phyloP scores from a whole-genome alignment of 2,113 vertebrate genomes.

The Gadus macrocephalus region DNA sequence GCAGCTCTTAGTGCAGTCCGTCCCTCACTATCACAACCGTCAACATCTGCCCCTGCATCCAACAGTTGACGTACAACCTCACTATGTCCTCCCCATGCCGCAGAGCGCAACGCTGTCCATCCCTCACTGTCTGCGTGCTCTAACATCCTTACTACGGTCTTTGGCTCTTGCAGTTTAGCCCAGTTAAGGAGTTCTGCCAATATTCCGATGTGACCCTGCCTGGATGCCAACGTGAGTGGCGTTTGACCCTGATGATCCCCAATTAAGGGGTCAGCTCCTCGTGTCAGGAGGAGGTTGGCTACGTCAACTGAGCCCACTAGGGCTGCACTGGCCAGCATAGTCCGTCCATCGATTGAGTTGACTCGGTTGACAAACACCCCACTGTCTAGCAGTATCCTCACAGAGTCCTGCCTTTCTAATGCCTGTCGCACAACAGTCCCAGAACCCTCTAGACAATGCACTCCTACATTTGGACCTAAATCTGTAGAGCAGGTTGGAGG shows the following conservation, averaged over 20 bases:
- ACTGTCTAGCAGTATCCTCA: conserved; percentile 61
- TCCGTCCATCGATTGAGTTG: conserved; percentile 56
- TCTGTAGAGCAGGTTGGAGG: conserved; percentile 33
- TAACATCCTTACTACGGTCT: conserved; percentile 40
- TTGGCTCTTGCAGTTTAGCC: conserved; percentile 41
- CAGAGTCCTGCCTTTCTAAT: conserved; percentile 52
- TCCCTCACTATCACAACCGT: conserved; percentile 70
- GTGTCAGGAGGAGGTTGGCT: conserved; percentile 59
- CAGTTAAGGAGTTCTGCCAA: conserved; percentile 67
- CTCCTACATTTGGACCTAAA: conserved; percentile 27
- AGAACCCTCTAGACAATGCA: conserved; percentile 39
- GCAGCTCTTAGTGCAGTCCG: conserved; percentile 77
- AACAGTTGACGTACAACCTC: conserved; percentile 68
- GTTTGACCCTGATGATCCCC: conserved; percentile 75
- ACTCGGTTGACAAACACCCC: conserved; percentile 59
- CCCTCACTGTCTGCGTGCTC: conserved; percentile 74
- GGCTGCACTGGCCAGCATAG: conserved; percentile 67
- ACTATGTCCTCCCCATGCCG: conserved; percentile 74
- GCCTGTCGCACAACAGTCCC: conserved; percentile 25
- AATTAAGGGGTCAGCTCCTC: conserved; percentile 63
- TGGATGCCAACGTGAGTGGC: conserved; percentile 68
- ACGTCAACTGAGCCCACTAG: conserved; percentile 62
- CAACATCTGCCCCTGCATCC: conserved; percentile 71
- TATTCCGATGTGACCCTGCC: conserved; percentile 66
- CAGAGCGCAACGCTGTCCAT: conserved; percentile 77